Conservation (phyloP, 2,113 vertebrate genomes). For the Eurystomus gularis region DNA sequence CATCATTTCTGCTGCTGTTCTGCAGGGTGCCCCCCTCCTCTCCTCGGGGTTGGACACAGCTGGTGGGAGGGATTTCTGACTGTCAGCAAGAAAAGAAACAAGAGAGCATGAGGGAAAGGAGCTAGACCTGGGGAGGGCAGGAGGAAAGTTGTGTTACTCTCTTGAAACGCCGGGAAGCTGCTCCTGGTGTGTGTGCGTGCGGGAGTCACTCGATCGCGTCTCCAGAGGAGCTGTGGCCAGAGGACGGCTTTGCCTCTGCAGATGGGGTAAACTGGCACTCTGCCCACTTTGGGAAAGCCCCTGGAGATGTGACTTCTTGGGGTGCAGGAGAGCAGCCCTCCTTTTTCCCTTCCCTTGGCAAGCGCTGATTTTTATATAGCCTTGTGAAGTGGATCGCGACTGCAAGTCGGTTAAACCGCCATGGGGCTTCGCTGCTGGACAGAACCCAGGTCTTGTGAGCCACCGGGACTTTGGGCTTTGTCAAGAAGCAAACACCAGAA, state of each 20-base stretch:
- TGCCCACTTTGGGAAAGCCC: not conserved
- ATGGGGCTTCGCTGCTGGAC: not conserved
- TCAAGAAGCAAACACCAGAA: not conserved
- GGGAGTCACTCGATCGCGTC: rapidly evolving
- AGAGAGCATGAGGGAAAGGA: conserved; percentile 43
- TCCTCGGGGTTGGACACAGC: not conserved
- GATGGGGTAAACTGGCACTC: not conserved
- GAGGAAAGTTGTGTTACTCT: not conserved
- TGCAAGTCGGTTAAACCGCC: not conserved
- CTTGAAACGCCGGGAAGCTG: not conserved
- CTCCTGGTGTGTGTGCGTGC: rapidly evolving
- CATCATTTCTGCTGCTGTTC: not conserved
- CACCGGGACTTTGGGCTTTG: not conserved
- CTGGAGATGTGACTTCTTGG: not conserved
- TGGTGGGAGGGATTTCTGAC: conserved; percentile 63
- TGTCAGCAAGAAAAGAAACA: conserved; percentile 18
- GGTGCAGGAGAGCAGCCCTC: not conserved
- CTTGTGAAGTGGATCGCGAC: not conserved
- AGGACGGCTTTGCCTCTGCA: not conserved
- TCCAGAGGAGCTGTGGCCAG: not conserved
- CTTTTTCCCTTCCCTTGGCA: not conserved
- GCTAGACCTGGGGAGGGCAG: conserved; percentile 17
- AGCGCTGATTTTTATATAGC: not conserved
- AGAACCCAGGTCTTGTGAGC: not conserved
- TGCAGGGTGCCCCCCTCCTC: conserved; percentile 17